Evolutionary conservation across 2,113 vertebrate genomes (phyloP), one percentile per base, ranked within the genome.

Genomic region (Symphodus melops): DNA sequence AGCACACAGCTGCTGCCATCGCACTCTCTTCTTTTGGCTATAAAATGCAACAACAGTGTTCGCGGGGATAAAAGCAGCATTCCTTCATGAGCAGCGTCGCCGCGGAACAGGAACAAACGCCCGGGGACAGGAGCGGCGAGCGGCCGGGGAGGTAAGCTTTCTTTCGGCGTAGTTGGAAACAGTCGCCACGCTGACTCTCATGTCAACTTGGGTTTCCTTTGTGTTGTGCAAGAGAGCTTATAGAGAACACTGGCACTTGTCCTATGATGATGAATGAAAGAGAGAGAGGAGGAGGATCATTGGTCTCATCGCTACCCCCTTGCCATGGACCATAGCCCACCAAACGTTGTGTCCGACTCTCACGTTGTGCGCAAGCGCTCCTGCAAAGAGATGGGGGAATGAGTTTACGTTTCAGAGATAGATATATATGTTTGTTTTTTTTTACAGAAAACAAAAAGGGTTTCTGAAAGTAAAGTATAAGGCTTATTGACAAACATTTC

Each of bases 281-380:
- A n/a, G n/a, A n/a, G n/a, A n/a, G n/a, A n/a, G n/a, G 76, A 60
- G 61, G 65, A 78, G 72, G 67, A 61, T 81, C 81, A 66, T 82
- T 72, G 66, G 84, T 75, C 75, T 73, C 41, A 46, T 69, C 70
- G 64, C 83, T 86, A 86, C 68, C 83, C 81, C 75, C 64, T 23
- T 58, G 85, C 80, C 16, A 78, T 71, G 86, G 79, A 80, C 77
- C 88, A 73, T 28, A 88, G 86, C 77, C 58, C 72, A 42, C 61
- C 75, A 54, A 75, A 41, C 39, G 39, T 2, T 48, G 46, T 48
- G 46, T 48, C 79, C 72, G 72, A 75, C 60, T 72, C 75, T 64
- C 71, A 37, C 75, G 79, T 75, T 87, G 85, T 88, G 91, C 91
- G 91, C 91, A 92, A 86, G 92, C 92, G 91, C 92, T 88, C 70